These are phyloP conservation scores for Meloidogyne floridensis DNA, from an alignment of 1,140 invertebrate genomes.

Conservation along the genomic window DNA sequence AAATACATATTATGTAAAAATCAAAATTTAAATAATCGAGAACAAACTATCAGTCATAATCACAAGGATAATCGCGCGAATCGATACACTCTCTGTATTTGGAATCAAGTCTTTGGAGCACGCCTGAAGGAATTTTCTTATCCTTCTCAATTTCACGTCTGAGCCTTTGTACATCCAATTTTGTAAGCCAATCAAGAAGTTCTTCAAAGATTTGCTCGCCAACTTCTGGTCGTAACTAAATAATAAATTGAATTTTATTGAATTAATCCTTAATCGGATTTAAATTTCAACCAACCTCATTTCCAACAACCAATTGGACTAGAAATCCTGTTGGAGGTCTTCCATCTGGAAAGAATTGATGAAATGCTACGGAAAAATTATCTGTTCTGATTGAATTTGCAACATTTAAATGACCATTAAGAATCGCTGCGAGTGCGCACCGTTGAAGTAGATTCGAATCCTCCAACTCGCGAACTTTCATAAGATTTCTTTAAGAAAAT, in stretches of 20 bases:
- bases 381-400: conserved; percentile 21
- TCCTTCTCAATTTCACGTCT: conserved; percentile 24
- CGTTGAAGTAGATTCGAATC: conserved; percentile 14
- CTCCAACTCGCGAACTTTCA: conserved; percentile 17
- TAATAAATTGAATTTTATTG: background rate
- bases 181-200: conserved; percentile 30
- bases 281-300: conserved; percentile 14
- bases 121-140: background rate
- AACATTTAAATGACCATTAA: conserved; percentile 19
- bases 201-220: conserved; percentile 26
- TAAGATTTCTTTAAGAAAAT: conserved; percentile 9
- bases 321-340: conserved; percentile 16
- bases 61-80: conserved; percentile 27
- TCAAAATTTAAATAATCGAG: background rate
- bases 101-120: conserved; percentile 30
- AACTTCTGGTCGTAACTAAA: background rate
- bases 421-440: conserved; percentile 28
- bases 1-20: no score
- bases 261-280: no score
- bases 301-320: conserved; percentile 17
- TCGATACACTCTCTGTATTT: conserved; percentile 30
- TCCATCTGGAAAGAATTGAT: conserved; percentile 31
- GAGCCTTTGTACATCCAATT: conserved; percentile 15
- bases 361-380: conserved; percentile 26
- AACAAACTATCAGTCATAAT: background rate